These are phyloP conservation scores for Jaculus jaculus DNA, from an alignment of 2,113 vertebrate genomes.

Conservation along the genomic window DNA sequence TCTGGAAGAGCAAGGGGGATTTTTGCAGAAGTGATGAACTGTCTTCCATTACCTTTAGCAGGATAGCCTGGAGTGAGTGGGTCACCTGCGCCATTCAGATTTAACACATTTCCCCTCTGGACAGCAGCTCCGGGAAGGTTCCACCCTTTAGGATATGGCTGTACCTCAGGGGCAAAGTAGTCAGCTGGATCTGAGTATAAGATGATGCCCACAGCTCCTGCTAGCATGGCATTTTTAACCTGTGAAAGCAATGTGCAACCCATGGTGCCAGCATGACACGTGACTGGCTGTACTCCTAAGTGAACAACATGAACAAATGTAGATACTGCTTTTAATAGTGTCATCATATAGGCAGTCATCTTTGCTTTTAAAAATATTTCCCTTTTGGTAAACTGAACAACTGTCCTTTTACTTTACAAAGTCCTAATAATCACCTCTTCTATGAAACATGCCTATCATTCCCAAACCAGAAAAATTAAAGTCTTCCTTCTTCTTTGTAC, in stretches of 20 bases:
- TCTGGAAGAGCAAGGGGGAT: not conserved
- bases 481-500: not conserved
- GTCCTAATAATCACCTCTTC: not conserved
- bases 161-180: constrained; percentile 90
- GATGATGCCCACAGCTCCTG: constrained; percentile 92
- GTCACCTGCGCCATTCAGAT: constrained; percentile 95
- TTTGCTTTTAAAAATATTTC: not conserved
- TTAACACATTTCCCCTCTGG: constrained; percentile 96
- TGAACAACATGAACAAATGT: not conserved
- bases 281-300: not conserved
- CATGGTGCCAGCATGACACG: not conserved
- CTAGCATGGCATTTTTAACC: constrained; percentile 95
- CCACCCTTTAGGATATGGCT: constrained; percentile 94
- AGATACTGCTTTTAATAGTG: not conserved
- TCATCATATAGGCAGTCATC: not conserved
- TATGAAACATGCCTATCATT: not conserved
- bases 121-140: constrained; percentile 92
- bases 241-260: constrained; percentile 62
- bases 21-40: not conserved
- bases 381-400: not conserved
- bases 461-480: constrained; percentile 7
- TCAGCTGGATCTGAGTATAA: constrained; percentile 97
- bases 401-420: not conserved
- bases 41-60: constrained; percentile 91
- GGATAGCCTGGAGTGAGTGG: constrained; percentile 97